These are phyloP conservation scores for Hiodon tergisus DNA, from an alignment of 2,113 vertebrate genomes.

Conservation along the genomic window DNA sequence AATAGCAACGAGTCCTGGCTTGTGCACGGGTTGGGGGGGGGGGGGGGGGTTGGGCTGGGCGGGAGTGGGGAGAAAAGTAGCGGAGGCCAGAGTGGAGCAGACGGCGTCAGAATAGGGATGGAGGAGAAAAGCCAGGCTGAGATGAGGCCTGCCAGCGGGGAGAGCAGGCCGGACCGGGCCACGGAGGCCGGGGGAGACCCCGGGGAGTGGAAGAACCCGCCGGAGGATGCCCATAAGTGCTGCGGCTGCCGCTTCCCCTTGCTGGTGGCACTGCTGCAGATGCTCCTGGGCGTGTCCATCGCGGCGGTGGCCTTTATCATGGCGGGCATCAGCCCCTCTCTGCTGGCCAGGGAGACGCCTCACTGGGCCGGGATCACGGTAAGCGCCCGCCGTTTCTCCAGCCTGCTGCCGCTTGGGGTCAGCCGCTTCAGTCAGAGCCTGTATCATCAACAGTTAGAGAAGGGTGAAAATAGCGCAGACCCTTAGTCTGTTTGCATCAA, in stretches of 20 bases:
- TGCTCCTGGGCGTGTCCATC: slow-evolving; percentile 76
- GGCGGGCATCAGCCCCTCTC: slow-evolving; percentile 80
- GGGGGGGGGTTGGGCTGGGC: slow-evolving; percentile 46
- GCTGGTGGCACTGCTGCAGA: slow-evolving; percentile 83
- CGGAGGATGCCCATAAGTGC: slow-evolving; percentile 65
- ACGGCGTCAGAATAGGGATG: slow-evolving; percentile 46
- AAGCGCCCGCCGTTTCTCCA: slow-evolving; percentile 64
- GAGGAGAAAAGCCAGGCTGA: slow-evolving; percentile 42
- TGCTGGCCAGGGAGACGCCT: slow-evolving; percentile 88
- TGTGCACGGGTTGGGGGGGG: slow-evolving; percentile 47
- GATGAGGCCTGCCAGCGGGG: slow-evolving; percentile 26
- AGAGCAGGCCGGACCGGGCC: slow-evolving; percentile 41
- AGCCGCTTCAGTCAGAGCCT: too few species aligned
- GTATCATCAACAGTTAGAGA: too few species aligned
- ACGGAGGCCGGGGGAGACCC: slow-evolving; percentile 24
- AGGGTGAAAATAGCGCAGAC: too few species aligned
- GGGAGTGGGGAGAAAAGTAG: slow-evolving; percentile 6
- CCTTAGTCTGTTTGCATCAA: too few species aligned
- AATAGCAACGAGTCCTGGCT: slow-evolving; percentile 61
- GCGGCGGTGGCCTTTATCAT: slow-evolving; percentile 85
- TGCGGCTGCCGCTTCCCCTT: slow-evolving; percentile 89
- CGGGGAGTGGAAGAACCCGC: slow-evolving; percentile 45
- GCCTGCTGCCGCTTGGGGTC: too few species aligned
- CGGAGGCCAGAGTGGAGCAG: background rate
- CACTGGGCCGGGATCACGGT: slow-evolving; percentile 97